These are phyloP conservation scores for Neopipo cinnamomea DNA, from an alignment of 2,113 vertebrate genomes.

Conservation along the genomic window DNA sequence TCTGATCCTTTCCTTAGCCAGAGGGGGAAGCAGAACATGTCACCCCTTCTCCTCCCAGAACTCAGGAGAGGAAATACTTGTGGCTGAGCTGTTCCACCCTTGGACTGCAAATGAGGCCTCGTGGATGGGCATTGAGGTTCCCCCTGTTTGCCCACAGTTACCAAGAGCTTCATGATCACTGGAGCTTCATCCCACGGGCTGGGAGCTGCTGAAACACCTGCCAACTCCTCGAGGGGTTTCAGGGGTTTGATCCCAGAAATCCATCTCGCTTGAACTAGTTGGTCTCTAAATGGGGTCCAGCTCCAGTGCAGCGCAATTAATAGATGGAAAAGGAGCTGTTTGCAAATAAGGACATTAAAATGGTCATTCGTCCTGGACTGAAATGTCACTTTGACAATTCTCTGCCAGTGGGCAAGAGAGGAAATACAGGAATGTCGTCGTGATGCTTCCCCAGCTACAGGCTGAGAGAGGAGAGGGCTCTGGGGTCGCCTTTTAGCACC, in stretches of 20 bases:
- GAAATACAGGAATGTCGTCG: neutral
- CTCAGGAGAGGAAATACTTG: neutral
- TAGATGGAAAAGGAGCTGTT: neutral
- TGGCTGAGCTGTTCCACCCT: neutral
- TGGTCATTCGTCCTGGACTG: neutral
- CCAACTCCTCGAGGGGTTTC: neutral
- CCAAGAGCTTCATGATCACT: neutral
- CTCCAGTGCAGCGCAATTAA: neutral
- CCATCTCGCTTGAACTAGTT: neutral
- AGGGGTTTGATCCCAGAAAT: neutral
- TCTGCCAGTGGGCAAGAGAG: rapidly evolving
- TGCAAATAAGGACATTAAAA: neutral
- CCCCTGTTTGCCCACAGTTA: neutral
- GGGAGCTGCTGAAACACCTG: neutral
- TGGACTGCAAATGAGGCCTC: neutral
- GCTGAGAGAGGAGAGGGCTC: neutral
- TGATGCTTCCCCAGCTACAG: neutral
- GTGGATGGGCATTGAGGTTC: neutral
- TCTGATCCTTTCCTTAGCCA: neutral
- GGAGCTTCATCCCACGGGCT: neutral
- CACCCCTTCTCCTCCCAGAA: neutral
- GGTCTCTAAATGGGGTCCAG: neutral
- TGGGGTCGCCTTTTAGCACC: neutral
- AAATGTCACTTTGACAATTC: neutral
- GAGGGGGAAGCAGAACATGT: neutral